These are phyloP conservation scores for Micromys minutus DNA, from an alignment of 2,113 vertebrate species.

Conservation along the genomic window DNA sequence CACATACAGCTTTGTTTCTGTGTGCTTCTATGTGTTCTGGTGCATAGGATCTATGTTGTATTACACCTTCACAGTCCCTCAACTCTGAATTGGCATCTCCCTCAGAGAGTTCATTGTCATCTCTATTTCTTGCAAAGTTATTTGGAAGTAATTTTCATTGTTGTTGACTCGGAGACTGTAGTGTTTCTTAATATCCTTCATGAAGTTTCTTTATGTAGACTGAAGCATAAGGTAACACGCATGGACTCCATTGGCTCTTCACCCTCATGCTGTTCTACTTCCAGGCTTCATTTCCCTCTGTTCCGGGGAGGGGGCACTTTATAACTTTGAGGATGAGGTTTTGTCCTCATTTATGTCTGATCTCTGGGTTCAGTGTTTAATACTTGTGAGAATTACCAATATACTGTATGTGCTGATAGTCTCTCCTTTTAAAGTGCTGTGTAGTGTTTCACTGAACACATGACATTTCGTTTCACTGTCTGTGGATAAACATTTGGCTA, in stretches of 20 bases:
- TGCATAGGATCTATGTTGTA: neutral
- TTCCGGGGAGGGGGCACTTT: neutral
- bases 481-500: neutral
- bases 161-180: neutral
- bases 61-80: neutral
- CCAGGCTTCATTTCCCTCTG: neutral
- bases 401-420: neutral
- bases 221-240: neutral
- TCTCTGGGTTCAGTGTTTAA: neutral
- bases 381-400: neutral
- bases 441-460: neutral
- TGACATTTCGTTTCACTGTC: neutral
- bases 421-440: neutral
- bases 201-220: neutral
- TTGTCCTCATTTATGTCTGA: neutral
- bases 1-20: neutral
- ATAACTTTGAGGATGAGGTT: neutral
- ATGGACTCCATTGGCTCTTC: neutral
- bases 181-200: neutral
- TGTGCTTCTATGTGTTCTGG: neutral
- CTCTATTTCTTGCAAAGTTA: neutral
- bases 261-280: neutral
- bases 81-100: neutral
- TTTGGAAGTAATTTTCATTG: neutral
- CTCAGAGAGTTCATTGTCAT: neutral